A percentile compares a stretch with the other conserved stretches of the same genome.
These are phyloP conservation scores for Lasioglossum calceatum DNA, from an alignment of 2,888 invertebrate species.

Conservation along the genomic window DNA sequence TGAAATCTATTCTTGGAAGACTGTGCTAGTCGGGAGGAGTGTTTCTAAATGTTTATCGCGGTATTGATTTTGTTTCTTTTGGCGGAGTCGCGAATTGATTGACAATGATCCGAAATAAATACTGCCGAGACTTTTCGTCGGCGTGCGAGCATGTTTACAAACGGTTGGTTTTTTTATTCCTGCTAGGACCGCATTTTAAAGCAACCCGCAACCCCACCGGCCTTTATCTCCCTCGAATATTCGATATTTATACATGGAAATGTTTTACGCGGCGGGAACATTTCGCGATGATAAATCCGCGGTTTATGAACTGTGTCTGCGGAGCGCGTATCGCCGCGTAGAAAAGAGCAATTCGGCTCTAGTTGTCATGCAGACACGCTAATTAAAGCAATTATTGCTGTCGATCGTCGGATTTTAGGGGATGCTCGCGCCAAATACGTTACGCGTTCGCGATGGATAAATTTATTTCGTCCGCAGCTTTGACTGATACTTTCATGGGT, in stretches of 20 bases:
- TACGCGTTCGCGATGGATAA: neutral
- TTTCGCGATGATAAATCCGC: conserved; percentile 29
- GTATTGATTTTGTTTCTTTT: neutral
- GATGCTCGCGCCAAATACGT: conserved; percentile 9
- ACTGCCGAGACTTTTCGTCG: neutral
- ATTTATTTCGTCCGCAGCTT: neutral
- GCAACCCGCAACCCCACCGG: neutral
- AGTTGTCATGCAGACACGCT: conserved; percentile 22
- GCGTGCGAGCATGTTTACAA: neutral
- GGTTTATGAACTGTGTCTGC: conserved; percentile 31
- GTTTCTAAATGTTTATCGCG: neutral
- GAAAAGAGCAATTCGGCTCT: conserved; percentile 37
- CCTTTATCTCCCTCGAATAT: conserved; percentile 39
- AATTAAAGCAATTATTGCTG: conserved; percentile 42
- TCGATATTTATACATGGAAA: conserved; percentile 36
- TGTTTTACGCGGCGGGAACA: conserved; percentile 23
- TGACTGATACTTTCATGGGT: neutral
- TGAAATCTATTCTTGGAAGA: no score
- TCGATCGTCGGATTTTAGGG: conserved; percentile 37
- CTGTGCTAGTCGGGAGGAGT: no score
- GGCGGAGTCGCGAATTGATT: neutral
- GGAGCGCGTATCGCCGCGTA: neutral
- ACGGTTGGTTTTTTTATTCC: neutral
- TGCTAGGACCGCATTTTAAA: neutral
- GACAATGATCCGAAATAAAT: neutral